Evolutionary conservation across 1,140 invertebrate species (phyloP).

Genomic region (Oncopodura yosiiana): DNA sequence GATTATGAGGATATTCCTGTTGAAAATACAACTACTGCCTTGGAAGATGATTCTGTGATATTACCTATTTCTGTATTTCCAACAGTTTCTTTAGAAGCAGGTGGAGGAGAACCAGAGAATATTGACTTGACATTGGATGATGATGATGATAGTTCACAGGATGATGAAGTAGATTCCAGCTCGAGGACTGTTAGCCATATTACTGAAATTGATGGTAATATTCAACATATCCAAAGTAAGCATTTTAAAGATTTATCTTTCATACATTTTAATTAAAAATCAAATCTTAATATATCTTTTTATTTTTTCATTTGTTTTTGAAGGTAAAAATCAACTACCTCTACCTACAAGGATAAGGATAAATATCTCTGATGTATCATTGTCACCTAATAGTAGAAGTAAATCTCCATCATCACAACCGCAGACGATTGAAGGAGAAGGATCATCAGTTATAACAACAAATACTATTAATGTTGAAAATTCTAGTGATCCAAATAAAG

Average conservation of each 20-base stretch:
- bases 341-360: constrained; percentile 21
- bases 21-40: constrained; percentile 2
- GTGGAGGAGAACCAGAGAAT: neutral
- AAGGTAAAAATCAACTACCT: neutral
- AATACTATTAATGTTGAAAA: no score
- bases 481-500: constrained; percentile 36
- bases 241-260: no score
- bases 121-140: constrained; percentile 30
- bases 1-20: constrained; percentile 18
- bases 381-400: neutral
- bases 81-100: neutral
- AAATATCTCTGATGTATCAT: constrained; percentile 27
- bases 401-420: constrained; percentile 8
- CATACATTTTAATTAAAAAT: neutral
- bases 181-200: neutral
- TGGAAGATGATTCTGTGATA: neutral
- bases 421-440: constrained; percentile 1
- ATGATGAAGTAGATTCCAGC: neutral
- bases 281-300: neutral
- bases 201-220: constrained; percentile 27
- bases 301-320: neutral
- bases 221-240: constrained; percentile 9
- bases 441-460: constrained; percentile 37
- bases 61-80: neutral
- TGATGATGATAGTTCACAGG: neutral